A percentile compares a stretch with the other conserved stretches of the same genome.
Conservation (phyloP, 1,140 invertebrate species). For the Drosophila cardini region DNA sequence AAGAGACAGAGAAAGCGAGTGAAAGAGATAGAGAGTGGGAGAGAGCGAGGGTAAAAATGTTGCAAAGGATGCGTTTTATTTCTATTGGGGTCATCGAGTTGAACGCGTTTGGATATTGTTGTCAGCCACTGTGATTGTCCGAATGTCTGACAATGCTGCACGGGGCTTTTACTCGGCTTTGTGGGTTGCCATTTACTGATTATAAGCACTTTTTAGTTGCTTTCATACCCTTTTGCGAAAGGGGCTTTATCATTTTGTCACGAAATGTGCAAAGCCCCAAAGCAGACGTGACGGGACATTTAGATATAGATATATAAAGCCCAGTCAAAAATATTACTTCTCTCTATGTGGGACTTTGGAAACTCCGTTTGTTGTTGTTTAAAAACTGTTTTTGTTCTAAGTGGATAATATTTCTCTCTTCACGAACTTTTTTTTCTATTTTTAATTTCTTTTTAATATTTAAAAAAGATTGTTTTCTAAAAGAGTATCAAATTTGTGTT, state of each 20-base stretch:
- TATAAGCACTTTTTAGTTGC: slow-evolving; percentile 20
- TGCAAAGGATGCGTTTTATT: slow-evolving; percentile 77
- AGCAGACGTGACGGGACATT: too few species aligned
- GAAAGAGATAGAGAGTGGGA: background rate
- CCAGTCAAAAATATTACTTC: too few species aligned
- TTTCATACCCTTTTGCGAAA: background rate
- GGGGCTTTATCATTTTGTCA: background rate
- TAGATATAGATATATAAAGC: too few species aligned
- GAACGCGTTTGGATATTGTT: slow-evolving; percentile 72
- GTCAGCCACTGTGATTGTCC: slow-evolving; percentile 55
- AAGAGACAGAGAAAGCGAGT: background rate
- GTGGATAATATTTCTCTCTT: too few species aligned
- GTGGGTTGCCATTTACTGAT: slow-evolving; percentile 13
- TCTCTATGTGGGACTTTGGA: too few species aligned
- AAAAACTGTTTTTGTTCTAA: too few species aligned
- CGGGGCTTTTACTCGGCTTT: slow-evolving; percentile 26
- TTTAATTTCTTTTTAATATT: too few species aligned
- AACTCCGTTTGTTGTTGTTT: too few species aligned
- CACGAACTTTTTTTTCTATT: too few species aligned
- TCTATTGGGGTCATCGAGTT: slow-evolving; percentile 78
- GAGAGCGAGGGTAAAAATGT: slow-evolving; percentile 36
- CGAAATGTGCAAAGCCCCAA: too few species aligned
- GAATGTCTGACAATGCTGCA: slow-evolving; percentile 11
- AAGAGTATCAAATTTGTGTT: too few species aligned
- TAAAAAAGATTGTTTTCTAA: too few species aligned